Evolutionary conservation across 2,888 invertebrate species (phyloP).

Genomic region (Ceraclea dissimilis): DNA sequence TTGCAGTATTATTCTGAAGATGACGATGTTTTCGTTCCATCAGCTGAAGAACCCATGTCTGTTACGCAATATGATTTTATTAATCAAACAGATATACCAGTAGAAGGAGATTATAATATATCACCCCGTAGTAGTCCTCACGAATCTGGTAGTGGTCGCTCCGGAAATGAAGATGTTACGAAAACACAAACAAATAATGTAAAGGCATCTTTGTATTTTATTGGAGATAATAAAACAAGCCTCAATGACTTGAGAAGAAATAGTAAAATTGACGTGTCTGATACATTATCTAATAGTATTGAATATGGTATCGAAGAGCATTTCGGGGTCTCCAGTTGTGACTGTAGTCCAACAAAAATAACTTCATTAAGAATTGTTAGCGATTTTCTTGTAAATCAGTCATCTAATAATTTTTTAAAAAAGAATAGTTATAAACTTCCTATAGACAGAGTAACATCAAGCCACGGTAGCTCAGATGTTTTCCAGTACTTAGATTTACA

Average conservation of each 20-base stretch:
- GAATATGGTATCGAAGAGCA: no score
- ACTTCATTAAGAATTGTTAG: slow-evolving; percentile 41
- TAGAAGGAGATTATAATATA: no score
- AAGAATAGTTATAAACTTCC: slow-evolving; percentile 6
- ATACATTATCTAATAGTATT: background rate
- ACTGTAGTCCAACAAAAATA: slow-evolving; percentile 32
- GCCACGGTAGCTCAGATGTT: slow-evolving; percentile 16
- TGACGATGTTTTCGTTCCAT: slow-evolving; percentile 31
- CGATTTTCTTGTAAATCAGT: slow-evolving; percentile 34
- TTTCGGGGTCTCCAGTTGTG: slow-evolving; percentile 8
- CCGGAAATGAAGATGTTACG: background rate
- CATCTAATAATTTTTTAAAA: slow-evolving; percentile 17
- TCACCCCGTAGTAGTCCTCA: background rate
- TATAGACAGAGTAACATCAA: slow-evolving; percentile 11
- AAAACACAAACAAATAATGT: background rate
- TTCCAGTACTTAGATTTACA: slow-evolving; percentile 24
- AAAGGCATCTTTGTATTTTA: slow-evolving; percentile 1
- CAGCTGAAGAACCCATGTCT: slow-evolving; percentile 5
- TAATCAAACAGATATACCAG: slow-evolving; percentile 16
- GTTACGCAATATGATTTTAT: slow-evolving; percentile 19
- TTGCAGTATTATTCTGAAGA: slow-evolving; percentile 31
- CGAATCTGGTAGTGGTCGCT: background rate
- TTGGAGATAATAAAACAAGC: slow-evolving; percentile 12
- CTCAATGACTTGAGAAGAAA: slow-evolving; percentile 9
- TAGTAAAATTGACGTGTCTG: slow-evolving; percentile 15